These are phyloP conservation scores for Pongo pygmaeus DNA, from an alignment of 2,113 vertebrate species.

Conservation along the genomic window DNA sequence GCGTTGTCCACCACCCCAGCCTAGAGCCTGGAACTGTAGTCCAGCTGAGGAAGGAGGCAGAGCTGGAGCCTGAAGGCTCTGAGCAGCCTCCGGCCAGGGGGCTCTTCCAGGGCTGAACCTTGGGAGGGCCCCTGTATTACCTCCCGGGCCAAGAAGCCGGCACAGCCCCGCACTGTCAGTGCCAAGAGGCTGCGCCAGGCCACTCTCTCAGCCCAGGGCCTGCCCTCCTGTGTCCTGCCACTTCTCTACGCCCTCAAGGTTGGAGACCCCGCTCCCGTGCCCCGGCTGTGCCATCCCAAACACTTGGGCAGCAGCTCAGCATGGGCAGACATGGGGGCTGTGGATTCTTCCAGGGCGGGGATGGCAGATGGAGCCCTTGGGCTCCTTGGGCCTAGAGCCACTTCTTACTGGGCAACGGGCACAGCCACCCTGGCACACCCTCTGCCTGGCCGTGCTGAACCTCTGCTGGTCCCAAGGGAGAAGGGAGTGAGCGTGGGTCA, in stretches of 20 bases:
- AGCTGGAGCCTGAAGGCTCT: not conserved
- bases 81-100: not conserved
- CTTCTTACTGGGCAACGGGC: not conserved
- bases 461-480: not conserved
- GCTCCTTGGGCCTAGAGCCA: not conserved
- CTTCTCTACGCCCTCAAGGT: not conserved
- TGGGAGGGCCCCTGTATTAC: not conserved
- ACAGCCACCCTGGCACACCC: not conserved
- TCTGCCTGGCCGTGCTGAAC: not conserved
- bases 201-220: not conserved
- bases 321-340: not conserved
- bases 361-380: not conserved
- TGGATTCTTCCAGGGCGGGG: not conserved
- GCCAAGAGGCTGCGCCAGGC: not conserved
- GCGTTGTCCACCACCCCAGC: not conserved
- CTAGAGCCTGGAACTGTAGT: not conserved
- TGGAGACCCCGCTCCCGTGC: not conserved
- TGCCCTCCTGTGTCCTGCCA: not conserved
- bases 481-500: not conserved
- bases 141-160: not conserved
- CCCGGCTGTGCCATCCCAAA: not conserved
- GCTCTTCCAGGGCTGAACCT: not conserved
- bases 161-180: not conserved
- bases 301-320: not conserved
- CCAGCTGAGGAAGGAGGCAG: not conserved